Conservation (phyloP, 2,113 vertebrate species). For the Origma solitaria region DNA sequence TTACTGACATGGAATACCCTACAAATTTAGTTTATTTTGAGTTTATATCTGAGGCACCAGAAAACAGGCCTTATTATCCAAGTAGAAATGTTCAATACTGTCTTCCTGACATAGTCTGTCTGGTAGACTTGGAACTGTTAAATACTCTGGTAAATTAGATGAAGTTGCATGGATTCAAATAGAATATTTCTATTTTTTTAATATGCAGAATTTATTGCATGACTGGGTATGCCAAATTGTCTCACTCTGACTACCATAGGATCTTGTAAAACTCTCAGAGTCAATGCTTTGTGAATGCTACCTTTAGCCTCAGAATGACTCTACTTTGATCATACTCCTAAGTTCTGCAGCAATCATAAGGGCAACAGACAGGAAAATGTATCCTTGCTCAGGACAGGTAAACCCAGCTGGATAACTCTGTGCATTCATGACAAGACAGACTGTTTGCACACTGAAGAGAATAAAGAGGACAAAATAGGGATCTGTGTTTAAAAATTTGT, state of each 20-base stretch:
- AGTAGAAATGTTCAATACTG: neutral
- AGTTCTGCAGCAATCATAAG: neutral
- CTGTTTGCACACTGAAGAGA: neutral
- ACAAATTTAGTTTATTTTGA: neutral
- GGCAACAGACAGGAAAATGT: neutral
- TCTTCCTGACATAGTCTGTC: neutral
- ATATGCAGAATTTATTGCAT: neutral
- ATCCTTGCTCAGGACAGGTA: neutral
- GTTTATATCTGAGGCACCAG: neutral
- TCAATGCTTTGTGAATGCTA: neutral
- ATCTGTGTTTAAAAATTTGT: neutral
- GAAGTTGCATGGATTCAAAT: neutral
- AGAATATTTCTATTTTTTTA: neutral
- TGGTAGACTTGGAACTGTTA: neutral
- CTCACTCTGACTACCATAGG: neutral
- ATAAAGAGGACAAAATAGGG: neutral
- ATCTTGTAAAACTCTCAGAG: neutral
- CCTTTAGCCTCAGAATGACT: neutral
- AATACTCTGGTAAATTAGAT: neutral
- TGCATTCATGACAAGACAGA: neutral
- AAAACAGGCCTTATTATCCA: neutral
- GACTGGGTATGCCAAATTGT: neutral
- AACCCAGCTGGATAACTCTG: accelerated
- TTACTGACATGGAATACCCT: neutral
- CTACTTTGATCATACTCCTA: neutral